Conservation (phyloP, 1,140 invertebrate species). For the Bradysia coprophila region DNA sequence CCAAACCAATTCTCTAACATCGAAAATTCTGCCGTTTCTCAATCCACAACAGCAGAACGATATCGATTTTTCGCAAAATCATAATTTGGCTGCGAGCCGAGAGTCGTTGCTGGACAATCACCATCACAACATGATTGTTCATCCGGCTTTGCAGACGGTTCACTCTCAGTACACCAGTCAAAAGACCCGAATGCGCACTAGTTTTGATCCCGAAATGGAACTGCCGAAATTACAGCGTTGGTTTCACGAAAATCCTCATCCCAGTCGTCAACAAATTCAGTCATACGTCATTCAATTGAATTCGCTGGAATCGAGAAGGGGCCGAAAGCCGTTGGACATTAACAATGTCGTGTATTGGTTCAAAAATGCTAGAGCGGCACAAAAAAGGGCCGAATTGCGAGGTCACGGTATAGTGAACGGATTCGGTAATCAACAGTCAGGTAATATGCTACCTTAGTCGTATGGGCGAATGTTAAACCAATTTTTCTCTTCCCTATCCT, state of each 20-base stretch:
- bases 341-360: constrained; percentile 99
- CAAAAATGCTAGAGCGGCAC: constrained; percentile 91
- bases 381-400: constrained; percentile 69
- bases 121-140: constrained; percentile 24
- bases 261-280: constrained; percentile 82
- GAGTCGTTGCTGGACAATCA: constrained; percentile 4
- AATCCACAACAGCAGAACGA: constrained; percentile 16
- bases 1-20: constrained; percentile 24
- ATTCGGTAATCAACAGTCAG: neutral
- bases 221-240: constrained; percentile 85
- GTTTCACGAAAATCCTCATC: constrained; percentile 93
- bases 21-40: constrained; percentile 24
- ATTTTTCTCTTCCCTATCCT: neutral
- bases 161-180: constrained; percentile 59
- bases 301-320: constrained; percentile 72
- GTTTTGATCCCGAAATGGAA: constrained; percentile 90
- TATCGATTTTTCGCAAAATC: constrained; percentile 24
- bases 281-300: constrained; percentile 89
- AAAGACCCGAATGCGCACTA: constrained; percentile 79
- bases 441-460: neutral
- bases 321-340: constrained; percentile 82
- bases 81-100: neutral
- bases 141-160: constrained; percentile 50
- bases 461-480: no score
- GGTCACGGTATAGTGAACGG: constrained; percentile 13